phyloP scores from a whole-genome alignment of 1,140 invertebrate genomes.

The Apis cerana region DNA sequence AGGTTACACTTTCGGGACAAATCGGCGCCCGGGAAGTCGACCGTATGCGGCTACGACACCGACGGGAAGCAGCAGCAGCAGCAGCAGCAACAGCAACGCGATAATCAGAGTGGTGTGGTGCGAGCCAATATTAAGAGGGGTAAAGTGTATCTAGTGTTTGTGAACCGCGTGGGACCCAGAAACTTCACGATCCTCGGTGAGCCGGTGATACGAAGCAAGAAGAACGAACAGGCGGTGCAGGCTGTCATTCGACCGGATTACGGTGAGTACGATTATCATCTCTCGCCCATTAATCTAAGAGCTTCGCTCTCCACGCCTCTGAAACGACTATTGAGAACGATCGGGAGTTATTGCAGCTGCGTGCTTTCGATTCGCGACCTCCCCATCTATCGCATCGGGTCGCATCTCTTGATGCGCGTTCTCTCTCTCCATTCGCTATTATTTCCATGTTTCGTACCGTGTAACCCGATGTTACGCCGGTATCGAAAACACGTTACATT shows the following conservation, averaged over 20 bases:
- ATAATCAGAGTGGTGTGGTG: slow-evolving; percentile 78
- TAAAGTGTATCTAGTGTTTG: slow-evolving; percentile 86
- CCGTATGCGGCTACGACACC: slow-evolving; percentile 69
- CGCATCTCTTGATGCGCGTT: neutral
- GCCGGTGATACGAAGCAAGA: slow-evolving; percentile 82
- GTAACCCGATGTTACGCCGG: neutral
- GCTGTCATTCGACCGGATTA: slow-evolving; percentile 84
- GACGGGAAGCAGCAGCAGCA: slow-evolving; percentile 51
- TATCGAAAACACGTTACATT: slow-evolving; percentile 13
- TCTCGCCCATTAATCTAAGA: slow-evolving; percentile 1
- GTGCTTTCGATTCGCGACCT: neutral
- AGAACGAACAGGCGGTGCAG: slow-evolving; percentile 81
- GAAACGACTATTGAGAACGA: slow-evolving; percentile 19
- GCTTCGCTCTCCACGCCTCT: slow-evolving; percentile 16
- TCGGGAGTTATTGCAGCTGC: slow-evolving; percentile 21
- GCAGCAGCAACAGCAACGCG: slow-evolving; percentile 61
- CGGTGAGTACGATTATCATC: slow-evolving; percentile 79
- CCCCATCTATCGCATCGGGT: neutral
- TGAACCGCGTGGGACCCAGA: slow-evolving; percentile 84
- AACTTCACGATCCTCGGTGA: slow-evolving; percentile 85
- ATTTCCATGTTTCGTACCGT: neutral
- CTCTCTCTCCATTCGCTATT: neutral
- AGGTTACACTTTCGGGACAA: slow-evolving; percentile 81
- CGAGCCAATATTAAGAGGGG: slow-evolving; percentile 84
- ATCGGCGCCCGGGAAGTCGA: slow-evolving; percentile 73